Conservation (phyloP, 2,888 invertebrate species). For the Mesorhabditis spiculigera region DNA sequence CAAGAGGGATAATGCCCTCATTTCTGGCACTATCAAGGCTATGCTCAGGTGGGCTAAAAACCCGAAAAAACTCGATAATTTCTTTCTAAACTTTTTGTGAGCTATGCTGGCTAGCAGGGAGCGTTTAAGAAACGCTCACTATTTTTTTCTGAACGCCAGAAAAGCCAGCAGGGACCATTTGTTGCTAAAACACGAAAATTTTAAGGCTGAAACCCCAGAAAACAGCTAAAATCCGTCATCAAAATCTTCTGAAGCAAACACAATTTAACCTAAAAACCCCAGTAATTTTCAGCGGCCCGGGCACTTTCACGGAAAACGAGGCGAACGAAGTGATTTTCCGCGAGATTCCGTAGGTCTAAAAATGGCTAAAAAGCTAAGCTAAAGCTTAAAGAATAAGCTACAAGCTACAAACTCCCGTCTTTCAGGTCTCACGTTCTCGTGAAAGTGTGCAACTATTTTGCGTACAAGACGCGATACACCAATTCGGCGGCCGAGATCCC, state of each 20-base stretch:
- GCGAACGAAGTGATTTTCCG: slow-evolving; percentile 98
- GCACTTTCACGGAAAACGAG: slow-evolving; percentile 97
- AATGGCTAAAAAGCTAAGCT: not conserved
- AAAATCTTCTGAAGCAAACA: not conserved
- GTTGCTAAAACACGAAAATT: not conserved
- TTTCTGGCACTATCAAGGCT: slow-evolving; percentile 72
- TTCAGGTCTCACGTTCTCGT: not conserved
- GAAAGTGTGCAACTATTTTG: slow-evolving; percentile 97
- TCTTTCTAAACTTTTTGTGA: no score
- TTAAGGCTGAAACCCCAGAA: slow-evolving; percentile 25
- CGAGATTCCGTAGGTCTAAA: slow-evolving; percentile 84
- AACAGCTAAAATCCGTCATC: no score
- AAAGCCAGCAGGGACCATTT: not conserved
- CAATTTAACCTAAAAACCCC: not conserved
- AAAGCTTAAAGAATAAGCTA: not conserved
- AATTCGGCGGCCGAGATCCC: slow-evolving; percentile 95
- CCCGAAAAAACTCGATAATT: not conserved
- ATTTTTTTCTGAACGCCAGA: not conserved
- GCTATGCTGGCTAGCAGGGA: no score
- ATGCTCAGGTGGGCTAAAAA: slow-evolving; percentile 42
- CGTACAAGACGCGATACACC: slow-evolving; percentile 73
- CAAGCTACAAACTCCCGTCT: slow-evolving; percentile 5
- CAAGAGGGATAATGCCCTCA: slow-evolving; percentile 72
- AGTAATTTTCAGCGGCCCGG: slow-evolving; percentile 52
- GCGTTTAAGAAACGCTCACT: not conserved